These are phyloP conservation scores for Pocillopora grandis DNA, from an alignment of 92 coral and sea anemone species.

Conservation along the genomic window DNA sequence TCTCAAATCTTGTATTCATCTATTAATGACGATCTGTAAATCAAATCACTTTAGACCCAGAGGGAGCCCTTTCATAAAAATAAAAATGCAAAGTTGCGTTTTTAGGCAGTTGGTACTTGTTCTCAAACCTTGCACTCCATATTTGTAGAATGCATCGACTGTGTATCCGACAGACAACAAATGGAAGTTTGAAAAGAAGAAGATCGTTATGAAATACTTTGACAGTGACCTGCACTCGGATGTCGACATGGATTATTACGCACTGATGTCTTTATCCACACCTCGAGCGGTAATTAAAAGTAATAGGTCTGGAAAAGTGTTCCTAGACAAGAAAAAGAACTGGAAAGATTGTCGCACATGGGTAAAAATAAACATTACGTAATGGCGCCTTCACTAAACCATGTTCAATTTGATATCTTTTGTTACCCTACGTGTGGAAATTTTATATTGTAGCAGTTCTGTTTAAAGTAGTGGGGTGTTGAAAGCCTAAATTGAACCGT, in stretches of 20 bases:
- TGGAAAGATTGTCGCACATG: constrained; percentile 20
- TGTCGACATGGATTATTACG: neutral
- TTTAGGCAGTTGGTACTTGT: neutral
- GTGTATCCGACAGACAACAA: neutral
- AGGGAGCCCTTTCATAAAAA: too few species aligned
- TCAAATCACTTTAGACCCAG: too few species aligned
- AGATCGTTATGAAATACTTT: neutral
- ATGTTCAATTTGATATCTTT: too few species aligned
- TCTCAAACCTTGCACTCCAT: neutral
- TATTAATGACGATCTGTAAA: too few species aligned
- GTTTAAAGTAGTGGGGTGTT: too few species aligned
- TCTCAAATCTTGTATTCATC: too few species aligned
- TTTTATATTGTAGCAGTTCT: too few species aligned
- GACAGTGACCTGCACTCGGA: neutral
- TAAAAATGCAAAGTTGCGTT: too few species aligned
- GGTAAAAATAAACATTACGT: neutral
- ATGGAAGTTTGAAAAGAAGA: neutral
- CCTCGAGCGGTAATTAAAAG: constrained; percentile 9
- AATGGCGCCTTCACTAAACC: neutral
- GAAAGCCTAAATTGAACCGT: too few species aligned
- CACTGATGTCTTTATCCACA: constrained; percentile 5
- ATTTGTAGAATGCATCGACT: constrained; percentile 2
- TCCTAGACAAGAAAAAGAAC: constrained; percentile 8
- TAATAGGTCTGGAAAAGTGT: constrained; percentile 1
- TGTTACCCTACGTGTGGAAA: too few species aligned